These are phyloP conservation scores for Gambusia affinis DNA, from an alignment of 2,113 vertebrate species.

Conservation along the genomic window DNA sequence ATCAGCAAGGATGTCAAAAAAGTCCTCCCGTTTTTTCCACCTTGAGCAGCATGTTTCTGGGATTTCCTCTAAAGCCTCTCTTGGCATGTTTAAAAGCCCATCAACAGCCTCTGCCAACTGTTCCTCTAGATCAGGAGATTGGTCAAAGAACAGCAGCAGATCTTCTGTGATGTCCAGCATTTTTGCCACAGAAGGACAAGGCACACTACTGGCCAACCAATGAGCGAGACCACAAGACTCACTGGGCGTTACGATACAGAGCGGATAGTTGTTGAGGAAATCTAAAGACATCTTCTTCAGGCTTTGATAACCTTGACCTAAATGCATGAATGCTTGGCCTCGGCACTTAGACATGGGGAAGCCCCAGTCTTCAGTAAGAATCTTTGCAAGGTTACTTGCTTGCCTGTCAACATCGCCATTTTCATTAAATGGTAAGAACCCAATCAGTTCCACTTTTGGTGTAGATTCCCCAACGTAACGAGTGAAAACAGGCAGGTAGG, in stretches of 20 bases:
- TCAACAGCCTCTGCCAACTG: constrained; percentile 86
- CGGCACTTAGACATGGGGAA: constrained; percentile 93
- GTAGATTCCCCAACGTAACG: constrained; percentile 89
- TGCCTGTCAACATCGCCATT: constrained; percentile 78
- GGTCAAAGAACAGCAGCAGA: constrained; percentile 86
- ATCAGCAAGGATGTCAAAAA: constrained; percentile 90
- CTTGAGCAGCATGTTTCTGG: constrained; percentile 88
- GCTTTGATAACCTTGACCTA: constrained; percentile 86
- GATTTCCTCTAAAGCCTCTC: constrained; percentile 81
- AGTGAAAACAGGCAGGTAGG: constrained; percentile 88
- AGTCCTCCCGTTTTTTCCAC: constrained; percentile 92
- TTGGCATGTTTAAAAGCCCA: constrained; percentile 79
- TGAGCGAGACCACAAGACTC: constrained; percentile 92
- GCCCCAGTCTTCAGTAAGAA: constrained; percentile 92
- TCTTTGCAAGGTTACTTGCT: constrained; percentile 84
- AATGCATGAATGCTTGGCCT: constrained; percentile 90
- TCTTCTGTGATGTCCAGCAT: constrained; percentile 89
- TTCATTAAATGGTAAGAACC: constrained; percentile 87
- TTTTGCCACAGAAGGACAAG: constrained; percentile 84
- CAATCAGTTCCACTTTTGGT: constrained; percentile 90
- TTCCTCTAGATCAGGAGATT: constrained; percentile 81
- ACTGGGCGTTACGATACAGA: constrained; percentile 88
- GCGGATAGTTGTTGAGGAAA: constrained; percentile 87
- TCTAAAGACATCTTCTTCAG: constrained; percentile 89
- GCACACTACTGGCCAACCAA: constrained; percentile 89